Base-by-base conservation (phyloP, 1,140 invertebrate genomes). In the Drosophila nikananu region DNA sequence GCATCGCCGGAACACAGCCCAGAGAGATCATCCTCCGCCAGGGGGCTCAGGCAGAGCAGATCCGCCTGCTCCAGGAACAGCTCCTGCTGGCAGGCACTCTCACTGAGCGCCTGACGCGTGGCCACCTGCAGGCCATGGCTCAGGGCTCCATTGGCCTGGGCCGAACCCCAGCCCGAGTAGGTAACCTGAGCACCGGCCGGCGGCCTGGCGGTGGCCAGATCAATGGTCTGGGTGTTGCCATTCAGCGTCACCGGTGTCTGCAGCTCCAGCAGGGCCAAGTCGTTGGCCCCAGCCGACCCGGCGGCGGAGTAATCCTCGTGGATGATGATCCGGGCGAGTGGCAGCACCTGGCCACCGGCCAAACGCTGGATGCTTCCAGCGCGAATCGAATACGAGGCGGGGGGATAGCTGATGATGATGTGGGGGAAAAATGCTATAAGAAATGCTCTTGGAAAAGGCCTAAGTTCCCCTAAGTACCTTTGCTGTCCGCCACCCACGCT, bases 361-460 rank as follows among this genome's bases (percentile, higher is more conserved):
- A 80, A 15, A 0, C 91, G 91, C 54, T 92, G 91, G 32, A 92
- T 78, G 65, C 91, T 92, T 49, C 91, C 91, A 0, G 49, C 77
- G 8, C 91, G 89, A 0, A 91, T 54, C 15, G 60, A 48, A 17
- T 71, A 91, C 17, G 39, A 81, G 9, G 59, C 55, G 0, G 81
- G n/a, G 3, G 91, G 91, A 63, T 86, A 91, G 32, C 91, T 92
- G 17, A 15, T 79, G 25, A n/a, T n/a, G n/a, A n/a, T n/a, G n/a
- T n/a, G n/a, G n/a, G 3, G n/a, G 19, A 17, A 12, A 13, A 27
- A 9, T 1, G 12, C 12, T 10, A 9, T 21, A 8, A 35, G 39
- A 30, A 23, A 23, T 9, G 13, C 19, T 21, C 42, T 6, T 12
- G 0, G 8, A 8, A 1, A 37, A 9, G 27, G 27, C 3, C 3